Conservation (phyloP, 2,797 vertebrate species). For the Myotis vivesi region DNA sequence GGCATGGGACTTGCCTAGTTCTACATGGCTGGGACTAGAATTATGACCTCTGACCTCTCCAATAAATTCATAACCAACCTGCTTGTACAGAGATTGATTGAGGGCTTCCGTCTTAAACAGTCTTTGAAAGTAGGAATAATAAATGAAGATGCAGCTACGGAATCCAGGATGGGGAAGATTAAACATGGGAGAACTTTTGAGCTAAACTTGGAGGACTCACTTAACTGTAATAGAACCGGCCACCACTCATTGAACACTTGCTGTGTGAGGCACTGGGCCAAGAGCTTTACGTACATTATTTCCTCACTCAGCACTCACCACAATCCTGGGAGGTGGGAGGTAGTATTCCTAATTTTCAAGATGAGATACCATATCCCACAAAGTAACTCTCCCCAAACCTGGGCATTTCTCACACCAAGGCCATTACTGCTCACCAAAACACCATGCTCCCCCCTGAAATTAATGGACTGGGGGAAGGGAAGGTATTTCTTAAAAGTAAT, state of each 20-base stretch:
- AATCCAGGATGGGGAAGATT: not conserved
- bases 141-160: not conserved
- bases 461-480: not conserved
- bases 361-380: not conserved
- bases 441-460: not conserved
- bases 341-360: not conserved
- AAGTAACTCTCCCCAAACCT: not conserved
- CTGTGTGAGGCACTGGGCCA: not conserved
- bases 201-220: not conserved
- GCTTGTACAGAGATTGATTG: not conserved
- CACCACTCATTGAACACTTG: not conserved
- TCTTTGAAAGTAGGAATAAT: not conserved
- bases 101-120: not conserved
- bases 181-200: not conserved
- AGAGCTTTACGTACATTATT: not conserved
- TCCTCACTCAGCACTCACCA: not conserved
- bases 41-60: not conserved
- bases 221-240: not conserved
- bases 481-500: constrained; percentile 24
- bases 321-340: not conserved
- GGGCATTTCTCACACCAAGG: not conserved
- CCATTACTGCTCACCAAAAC: not conserved
- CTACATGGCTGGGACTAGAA: not conserved
- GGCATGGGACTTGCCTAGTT: not conserved
- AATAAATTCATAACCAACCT: not conserved